Percentiles rank a stretch among this genome's conserved stretches.
phyloP scores from a whole-genome alignment of 1,140 invertebrate genomes.

The Anagrus nilaparvatae region DNA sequence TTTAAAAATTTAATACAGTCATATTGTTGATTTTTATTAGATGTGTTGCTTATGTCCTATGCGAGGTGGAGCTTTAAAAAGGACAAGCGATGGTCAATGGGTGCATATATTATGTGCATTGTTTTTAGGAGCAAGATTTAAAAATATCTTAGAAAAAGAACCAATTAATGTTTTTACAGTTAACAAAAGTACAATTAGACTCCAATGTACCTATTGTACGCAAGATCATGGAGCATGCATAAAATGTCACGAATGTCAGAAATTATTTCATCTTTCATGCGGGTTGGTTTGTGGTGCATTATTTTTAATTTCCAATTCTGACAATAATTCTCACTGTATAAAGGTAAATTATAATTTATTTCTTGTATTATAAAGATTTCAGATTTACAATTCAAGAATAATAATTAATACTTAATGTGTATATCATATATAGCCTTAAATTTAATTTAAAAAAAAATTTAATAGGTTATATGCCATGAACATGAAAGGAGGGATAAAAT shows the following conservation, averaged over 20 bases:
- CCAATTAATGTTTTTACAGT: slow-evolving; percentile 36
- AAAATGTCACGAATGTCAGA: slow-evolving; percentile 29
- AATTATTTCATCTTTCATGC: slow-evolving; percentile 33
- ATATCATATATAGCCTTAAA: no score
- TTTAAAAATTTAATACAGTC: neutral
- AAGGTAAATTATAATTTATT: slow-evolving; percentile 27
- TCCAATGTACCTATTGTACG: slow-evolving; percentile 30
- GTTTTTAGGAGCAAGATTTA: slow-evolving; percentile 39
- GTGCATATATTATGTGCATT: slow-evolving; percentile 47
- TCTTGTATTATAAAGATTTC: no score
- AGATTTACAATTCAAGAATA: no score
- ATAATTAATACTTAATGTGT: no score
- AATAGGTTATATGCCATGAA: slow-evolving; percentile 44
- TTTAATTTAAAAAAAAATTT: no score
- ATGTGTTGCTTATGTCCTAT: slow-evolving; percentile 47
- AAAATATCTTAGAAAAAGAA: slow-evolving; percentile 41
- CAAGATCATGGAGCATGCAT: slow-evolving; percentile 30
- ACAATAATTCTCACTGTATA: slow-evolving; percentile 30
- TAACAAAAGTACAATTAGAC: slow-evolving; percentile 20
- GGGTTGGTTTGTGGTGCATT: slow-evolving; percentile 33
- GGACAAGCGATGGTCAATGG: slow-evolving; percentile 48
- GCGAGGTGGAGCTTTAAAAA: slow-evolving; percentile 53
- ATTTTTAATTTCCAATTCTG: slow-evolving; percentile 28
- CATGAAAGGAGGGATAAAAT: slow-evolving; percentile 35
- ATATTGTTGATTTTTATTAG: slow-evolving; percentile 19